Base-by-base conservation (phyloP, 2,888 invertebrate genomes). In the Rapana venosa region DNA sequence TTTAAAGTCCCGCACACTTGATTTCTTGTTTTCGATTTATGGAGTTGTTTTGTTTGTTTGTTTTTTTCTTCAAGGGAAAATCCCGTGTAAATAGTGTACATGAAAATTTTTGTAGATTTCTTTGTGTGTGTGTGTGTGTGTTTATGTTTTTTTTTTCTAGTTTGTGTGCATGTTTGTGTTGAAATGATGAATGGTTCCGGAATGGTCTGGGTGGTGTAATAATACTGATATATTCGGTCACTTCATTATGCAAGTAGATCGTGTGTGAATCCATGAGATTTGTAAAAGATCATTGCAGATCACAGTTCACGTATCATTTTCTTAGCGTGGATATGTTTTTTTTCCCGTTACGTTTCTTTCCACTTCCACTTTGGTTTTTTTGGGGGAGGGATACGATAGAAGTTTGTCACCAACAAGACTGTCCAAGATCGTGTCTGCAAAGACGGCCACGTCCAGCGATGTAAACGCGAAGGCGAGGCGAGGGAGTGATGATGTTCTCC, bases 211-310 rank as follows among this genome's bases (percentile, higher is more conserved):
- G 17, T n/a, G 74, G 74, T 74, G 47, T 47, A 47, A 47, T 47
- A 47, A 47, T 47, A 47, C 32, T 32, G 77, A 79, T 79, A 32
- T 26, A 32, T 47, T 83, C 26, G 81, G 81, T 83, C 81, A 83
- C 47, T 13, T 83, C 81, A 36, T 47, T 83, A 83, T 83, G 81
- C 81, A 83, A 83, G 81, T 83, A 83, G 81, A 35, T 22, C 22
- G 79, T 66, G 11, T 32, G 32, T 79, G 77, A 32, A 79, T 32
- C 32, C 32, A 32, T 32, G 77, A 13, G 77, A 32, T 30, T 32
- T 79, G 77, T 32, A 79, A 79, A 32, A 79, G 32, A 32, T 74
- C 30, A 77, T 77, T 32, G 17, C 66, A 66, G 15, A 20, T 61
- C 22, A 61, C 61, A 61, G 15, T 15, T 22, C 61, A 20, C 17